A percentile compares a stretch with the other conserved stretches of the same genome.
phyloP scores from a whole-genome alignment of 2,888 invertebrate species.

The Hydraecia micacea region DNA sequence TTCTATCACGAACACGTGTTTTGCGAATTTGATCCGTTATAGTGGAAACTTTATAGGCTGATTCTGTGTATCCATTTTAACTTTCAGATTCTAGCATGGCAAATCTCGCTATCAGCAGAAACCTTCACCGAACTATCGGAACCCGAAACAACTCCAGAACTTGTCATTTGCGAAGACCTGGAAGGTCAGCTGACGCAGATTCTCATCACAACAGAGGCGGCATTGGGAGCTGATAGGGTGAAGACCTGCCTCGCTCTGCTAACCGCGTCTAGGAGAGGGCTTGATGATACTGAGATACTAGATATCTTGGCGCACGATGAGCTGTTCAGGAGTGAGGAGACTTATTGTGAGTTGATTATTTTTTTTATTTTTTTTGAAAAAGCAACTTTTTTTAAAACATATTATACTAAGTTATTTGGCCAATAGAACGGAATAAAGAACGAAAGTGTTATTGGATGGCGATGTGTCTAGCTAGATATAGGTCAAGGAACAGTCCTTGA shows the following conservation, averaged over 20 bases:
- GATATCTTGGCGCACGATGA: constrained; percentile 92
- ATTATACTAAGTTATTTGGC: too few relatives aligned
- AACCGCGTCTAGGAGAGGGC: constrained; percentile 93
- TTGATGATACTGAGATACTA: constrained; percentile 95
- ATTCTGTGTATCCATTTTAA: background rate
- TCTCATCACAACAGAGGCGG: constrained; percentile 92
- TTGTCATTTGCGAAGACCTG: constrained; percentile 84
- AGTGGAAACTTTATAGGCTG: too few relatives aligned
- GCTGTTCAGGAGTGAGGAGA: constrained; percentile 91
- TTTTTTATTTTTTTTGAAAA: too few relatives aligned
- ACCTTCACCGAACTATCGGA: constrained; percentile 85
- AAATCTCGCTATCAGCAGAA: constrained; percentile 87
- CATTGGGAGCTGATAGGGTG: constrained; percentile 92
- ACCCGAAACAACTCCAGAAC: constrained; percentile 82
- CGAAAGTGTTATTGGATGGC: too few relatives aligned
- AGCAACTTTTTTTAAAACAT: too few relatives aligned
- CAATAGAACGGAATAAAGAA: too few relatives aligned
- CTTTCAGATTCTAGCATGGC: constrained; percentile 88
- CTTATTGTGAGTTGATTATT: constrained; percentile 89
- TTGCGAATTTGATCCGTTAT: too few relatives aligned
- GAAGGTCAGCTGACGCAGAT: constrained; percentile 92
- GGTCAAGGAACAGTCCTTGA: too few relatives aligned
- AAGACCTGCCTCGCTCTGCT: constrained; percentile 93
- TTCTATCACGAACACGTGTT: too few relatives aligned
- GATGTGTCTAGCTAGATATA: too few relatives aligned